Conservation (phyloP, 2,113 vertebrate species). For the Blennius ocellaris region DNA sequence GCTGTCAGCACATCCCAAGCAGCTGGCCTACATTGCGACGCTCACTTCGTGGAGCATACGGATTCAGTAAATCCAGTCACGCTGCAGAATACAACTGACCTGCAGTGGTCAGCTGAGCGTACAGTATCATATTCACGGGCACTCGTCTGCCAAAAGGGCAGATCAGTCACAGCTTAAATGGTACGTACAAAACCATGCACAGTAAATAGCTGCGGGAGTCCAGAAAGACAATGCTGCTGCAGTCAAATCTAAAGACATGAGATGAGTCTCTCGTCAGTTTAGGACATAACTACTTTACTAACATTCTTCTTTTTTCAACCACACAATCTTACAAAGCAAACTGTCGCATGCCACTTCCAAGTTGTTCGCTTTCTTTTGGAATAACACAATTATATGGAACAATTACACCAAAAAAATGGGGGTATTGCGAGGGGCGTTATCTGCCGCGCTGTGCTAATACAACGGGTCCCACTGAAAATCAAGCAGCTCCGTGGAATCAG, state of each 20-base stretch:
- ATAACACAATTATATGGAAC: background rate
- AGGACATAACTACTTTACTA: background rate
- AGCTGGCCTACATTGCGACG: conserved; percentile 33
- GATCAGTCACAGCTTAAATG: conserved; percentile 29
- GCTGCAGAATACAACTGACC: conserved; percentile 53
- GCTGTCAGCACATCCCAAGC: conserved; percentile 13
- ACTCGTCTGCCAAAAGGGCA: conserved; percentile 11
- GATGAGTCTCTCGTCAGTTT: conserved; percentile 23
- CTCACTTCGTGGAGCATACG: conserved; percentile 47
- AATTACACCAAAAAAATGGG: background rate
- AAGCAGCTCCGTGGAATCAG: conserved; percentile 34
- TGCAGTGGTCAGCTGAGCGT: conserved; percentile 34
- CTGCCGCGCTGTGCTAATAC: background rate
- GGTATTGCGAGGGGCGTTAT: no score
- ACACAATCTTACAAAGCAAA: no score
- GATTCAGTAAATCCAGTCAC: conserved; percentile 46
- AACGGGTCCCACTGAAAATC: conserved; percentile 24
- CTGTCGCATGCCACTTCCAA: no score
- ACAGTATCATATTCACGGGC: conserved; percentile 2
- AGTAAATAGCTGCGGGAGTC: conserved; percentile 4
- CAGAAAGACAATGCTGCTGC: background rate
- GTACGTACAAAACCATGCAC: conserved; percentile 18
- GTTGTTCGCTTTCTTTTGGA: background rate
- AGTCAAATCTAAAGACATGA: background rate
- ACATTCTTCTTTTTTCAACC: no score